Evolutionary conservation across 2,797 vertebrate genomes (phyloP).

Genomic region (Falco novaeseelandiae): DNA sequence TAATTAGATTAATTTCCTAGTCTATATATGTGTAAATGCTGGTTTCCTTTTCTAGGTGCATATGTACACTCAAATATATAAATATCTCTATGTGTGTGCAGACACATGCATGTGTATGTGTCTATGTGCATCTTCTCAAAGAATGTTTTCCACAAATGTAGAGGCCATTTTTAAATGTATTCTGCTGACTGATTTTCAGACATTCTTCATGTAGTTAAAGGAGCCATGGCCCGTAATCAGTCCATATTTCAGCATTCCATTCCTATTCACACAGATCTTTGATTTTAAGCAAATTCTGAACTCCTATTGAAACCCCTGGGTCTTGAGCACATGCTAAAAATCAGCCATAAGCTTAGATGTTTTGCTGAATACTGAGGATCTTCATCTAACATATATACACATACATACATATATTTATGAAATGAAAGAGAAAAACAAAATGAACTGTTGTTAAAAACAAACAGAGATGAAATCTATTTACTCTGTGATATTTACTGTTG

Average conservation of each 20-base stretch:
- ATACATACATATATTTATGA: background rate
- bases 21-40: background rate
- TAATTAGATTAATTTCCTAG: background rate
- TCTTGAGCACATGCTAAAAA: background rate
- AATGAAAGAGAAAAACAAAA: background rate
- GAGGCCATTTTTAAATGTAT: background rate
- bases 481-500: background rate
- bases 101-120: fast-evolving
- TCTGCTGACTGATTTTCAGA: background rate
- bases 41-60: background rate
- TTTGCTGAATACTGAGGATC: background rate
- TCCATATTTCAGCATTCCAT: background rate
- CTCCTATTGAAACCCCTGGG: fast-evolving
- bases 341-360: background rate
- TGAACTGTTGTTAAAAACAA: background rate
- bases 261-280: background rate
- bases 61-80: background rate
- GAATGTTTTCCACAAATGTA: background rate
- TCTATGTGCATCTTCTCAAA: background rate
- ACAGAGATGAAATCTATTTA: background rate
- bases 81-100: fast-evolving
- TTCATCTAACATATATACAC: background rate
- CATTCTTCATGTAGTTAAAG: background rate
- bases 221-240: background rate
- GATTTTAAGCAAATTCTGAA: background rate